Conservation (phyloP, 2,888 invertebrate species). For the Trissolcus brochymenae region DNA sequence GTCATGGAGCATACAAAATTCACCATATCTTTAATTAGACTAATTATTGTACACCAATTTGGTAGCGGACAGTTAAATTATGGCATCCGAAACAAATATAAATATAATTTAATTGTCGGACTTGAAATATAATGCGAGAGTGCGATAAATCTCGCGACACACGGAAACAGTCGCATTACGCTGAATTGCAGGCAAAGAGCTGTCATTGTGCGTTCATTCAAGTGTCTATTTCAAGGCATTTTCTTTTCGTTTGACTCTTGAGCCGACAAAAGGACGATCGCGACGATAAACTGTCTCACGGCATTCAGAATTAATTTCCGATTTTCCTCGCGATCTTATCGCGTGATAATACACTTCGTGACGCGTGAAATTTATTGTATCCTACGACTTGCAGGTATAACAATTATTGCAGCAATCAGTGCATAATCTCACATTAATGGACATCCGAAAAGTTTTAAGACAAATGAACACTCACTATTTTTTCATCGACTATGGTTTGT, state of each 20-base stretch:
- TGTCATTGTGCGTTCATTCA: conserved; percentile 55
- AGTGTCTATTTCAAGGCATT: conserved; percentile 50
- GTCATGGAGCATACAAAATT: neutral
- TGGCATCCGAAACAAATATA: conserved; percentile 19
- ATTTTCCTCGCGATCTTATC: conserved; percentile 51
- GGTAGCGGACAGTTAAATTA: neutral
- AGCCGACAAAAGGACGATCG: conserved; percentile 52
- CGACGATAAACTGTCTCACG: conserved; percentile 48
- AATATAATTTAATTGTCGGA: conserved; percentile 55
- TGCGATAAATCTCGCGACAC: conserved; percentile 48
- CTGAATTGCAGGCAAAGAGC: conserved; percentile 54
- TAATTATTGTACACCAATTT: too few species aligned
- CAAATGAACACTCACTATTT: too few species aligned
- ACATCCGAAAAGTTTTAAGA: neutral
- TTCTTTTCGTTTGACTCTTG: conserved; percentile 25
- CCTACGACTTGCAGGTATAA: conserved; percentile 13
- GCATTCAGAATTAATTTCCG: conserved; percentile 56
- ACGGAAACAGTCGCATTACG: conserved; percentile 42
- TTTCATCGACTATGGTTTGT: too few species aligned
- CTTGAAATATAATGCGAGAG: conserved; percentile 30
- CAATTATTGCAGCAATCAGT: conserved; percentile 43
- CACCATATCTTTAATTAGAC: neutral
- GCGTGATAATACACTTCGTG: conserved; percentile 46
- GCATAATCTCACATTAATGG: conserved; percentile 29
- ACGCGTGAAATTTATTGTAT: conserved; percentile 50